phyloP scores from a whole-genome alignment of 2,797 vertebrate genomes.

The Typhlichthys eigenmanni region DNA sequence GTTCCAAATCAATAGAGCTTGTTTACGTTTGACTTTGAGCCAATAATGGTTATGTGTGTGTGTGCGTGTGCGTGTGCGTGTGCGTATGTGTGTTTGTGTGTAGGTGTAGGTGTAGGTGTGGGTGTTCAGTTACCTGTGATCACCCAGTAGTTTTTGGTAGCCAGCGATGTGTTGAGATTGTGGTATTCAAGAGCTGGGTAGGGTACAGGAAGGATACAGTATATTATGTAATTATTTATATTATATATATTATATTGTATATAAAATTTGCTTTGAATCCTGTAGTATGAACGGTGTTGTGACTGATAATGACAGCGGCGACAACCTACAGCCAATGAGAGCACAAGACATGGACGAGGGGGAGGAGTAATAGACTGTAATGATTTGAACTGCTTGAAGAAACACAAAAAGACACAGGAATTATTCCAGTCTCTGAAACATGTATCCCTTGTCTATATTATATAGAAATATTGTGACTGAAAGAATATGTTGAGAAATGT shows the following conservation, averaged over 20 bases:
- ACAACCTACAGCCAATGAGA: no score
- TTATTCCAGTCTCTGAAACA: no score
- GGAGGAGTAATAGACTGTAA: no score
- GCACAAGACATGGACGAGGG: no score
- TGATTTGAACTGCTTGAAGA: no score
- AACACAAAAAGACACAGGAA: no score
- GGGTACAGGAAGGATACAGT: neutral
- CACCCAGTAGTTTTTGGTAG: constrained; percentile 94
- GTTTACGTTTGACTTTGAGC: constrained; percentile 84
- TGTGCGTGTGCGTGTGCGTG: constrained; percentile 15
- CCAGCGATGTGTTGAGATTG: constrained; percentile 90
- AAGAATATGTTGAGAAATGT: no score
- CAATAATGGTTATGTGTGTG: constrained; percentile 72
- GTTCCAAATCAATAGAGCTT: constrained; percentile 40
- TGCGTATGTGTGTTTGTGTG: neutral
- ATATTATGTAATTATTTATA: neutral
- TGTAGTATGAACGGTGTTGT: no score
- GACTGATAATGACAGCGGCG: no score
- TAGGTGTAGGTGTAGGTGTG: neutral
- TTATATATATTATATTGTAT: neutral
- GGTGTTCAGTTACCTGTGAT: constrained; percentile 86
- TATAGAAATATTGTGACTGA: no score
- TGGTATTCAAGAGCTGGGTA: constrained; percentile 90
- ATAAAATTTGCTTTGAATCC: no score
- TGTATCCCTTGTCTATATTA: no score